Base-by-base conservation (phyloP, 2,888 invertebrate genomes). In the Physocephala rufipes region DNA sequence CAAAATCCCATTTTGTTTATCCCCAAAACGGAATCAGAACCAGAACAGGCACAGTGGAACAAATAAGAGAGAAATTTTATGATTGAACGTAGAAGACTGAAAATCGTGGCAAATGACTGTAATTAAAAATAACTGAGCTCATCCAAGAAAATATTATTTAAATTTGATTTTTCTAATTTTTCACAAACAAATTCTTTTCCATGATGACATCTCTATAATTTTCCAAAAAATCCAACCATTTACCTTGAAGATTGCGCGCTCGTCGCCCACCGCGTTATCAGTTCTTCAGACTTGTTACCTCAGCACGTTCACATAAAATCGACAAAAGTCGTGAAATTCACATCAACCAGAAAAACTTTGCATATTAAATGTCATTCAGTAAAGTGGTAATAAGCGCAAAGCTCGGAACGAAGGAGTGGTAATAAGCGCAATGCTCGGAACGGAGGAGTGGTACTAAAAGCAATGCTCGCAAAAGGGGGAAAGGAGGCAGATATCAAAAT, bases 301-400 rank as follows among this genome's bases (percentile, higher is more conserved):
- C 36, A 36, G 36, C 36, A 2, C 26, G 30, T 19, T 7, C 63
- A 30, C 62, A 62, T 68, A 68, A 68, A 68, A 68, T 62, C 68
- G 62, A 68, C 68, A 68, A 68, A 68, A 68, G 62, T 68, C 68
- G 62, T 68, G 68, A 68, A 68, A 62, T 19, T 24, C 68, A 51
- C 62, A 62, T 68, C 68, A 73, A 74, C 74, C 59, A 36, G 66
- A 30, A 71, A 73, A 76, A 62, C 74, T 77, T 76, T 74, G 74
- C 74, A 76, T 76, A 75, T 71, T 74, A 74, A 74, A 76, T 76
- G 75, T 71, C 73, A 76, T 74, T 67, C 47, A 47, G 49, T 70
- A 70, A 76, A 76, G 71, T 75, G 74, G 66, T 36, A 68, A 49
- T 68, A 68, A 68, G 61, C 36, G n/a, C n/a, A n/a, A n/a, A n/a